A percentile compares a stretch with the other conserved stretches of the same genome.
Conservation (phyloP, 2,888 invertebrate genomes). For the Strigamia crassipes region DNA sequence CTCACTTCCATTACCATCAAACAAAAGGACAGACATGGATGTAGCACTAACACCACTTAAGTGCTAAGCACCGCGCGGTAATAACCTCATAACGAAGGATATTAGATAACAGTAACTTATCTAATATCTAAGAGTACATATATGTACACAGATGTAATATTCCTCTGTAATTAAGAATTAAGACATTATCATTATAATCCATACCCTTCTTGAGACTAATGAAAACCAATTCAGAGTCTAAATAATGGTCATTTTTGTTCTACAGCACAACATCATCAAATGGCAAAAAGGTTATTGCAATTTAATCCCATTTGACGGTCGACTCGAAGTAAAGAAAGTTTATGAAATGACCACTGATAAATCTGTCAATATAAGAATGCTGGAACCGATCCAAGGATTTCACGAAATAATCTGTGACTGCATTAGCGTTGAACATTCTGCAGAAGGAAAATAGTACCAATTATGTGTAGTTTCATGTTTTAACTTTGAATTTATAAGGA, state of each 20-base stretch:
- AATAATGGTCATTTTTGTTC: background rate
- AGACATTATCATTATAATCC: slow-evolving; percentile 20
- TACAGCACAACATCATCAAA: background rate
- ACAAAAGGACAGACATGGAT: slow-evolving; percentile 23
- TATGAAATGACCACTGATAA: slow-evolving; percentile 22
- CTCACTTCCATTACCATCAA: slow-evolving; percentile 36
- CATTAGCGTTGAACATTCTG: no score
- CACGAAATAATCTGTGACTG: no score
- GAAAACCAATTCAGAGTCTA: slow-evolving; percentile 8
- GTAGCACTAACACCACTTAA: slow-evolving; percentile 19
- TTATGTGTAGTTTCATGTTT: no score
- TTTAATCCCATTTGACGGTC: slow-evolving; percentile 23
- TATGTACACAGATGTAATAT: slow-evolving; percentile 9
- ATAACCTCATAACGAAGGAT: background rate
- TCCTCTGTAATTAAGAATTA: slow-evolving; percentile 26
- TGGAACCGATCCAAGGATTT: background rate
- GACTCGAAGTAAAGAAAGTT: background rate
- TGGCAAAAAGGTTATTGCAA: background rate
- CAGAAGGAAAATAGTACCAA: no score
- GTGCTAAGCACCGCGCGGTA: slow-evolving; percentile 13
- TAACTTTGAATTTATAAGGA: no score
- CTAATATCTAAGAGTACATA: background rate
- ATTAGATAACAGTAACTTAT: slow-evolving; percentile 36
- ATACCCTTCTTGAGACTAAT: slow-evolving; percentile 14
- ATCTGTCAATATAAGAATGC: background rate